Percentiles rank a stretch among this genome's conserved stretches.
Evolutionary conservation across 2,888 invertebrate genomes (phyloP).

Genomic region (Podotricha telesiphe): DNA sequence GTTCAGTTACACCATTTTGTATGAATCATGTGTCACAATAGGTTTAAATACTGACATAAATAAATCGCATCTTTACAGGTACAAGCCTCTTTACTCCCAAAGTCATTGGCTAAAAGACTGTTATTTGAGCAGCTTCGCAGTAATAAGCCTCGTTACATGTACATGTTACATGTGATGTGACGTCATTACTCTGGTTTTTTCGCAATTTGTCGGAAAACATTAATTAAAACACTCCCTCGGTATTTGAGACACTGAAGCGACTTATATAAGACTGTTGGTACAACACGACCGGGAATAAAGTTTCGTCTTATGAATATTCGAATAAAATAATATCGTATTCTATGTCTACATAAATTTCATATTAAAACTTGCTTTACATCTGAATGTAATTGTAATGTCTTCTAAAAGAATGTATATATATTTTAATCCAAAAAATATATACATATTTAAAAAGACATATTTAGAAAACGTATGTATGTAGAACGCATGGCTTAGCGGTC

Average conservation of each 20-base stretch:
- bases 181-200: constrained; percentile 69
- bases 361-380: no score
- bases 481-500: no score
- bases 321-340: no score
- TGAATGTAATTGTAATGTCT: no score
- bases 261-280: constrained; percentile 50
- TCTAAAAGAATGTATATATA: no score
- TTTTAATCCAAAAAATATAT: no score
- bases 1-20: background rate
- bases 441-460: no score
- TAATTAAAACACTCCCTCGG: constrained; percentile 73
- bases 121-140: constrained; percentile 60
- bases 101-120: constrained; percentile 65
- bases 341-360: no score
- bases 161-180: constrained; percentile 52
- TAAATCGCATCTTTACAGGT: constrained; percentile 52
- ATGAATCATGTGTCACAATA: constrained; percentile 18
- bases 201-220: constrained; percentile 70
- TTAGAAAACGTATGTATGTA: no score
- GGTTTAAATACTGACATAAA: constrained; percentile 33
- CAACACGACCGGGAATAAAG: constrained; percentile 43
- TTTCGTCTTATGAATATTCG: background rate
- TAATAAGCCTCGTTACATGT: constrained; percentile 68
- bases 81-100: constrained; percentile 72
- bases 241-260: constrained; percentile 65